These are phyloP conservation scores for Hyles vespertilio DNA, from an alignment of 1,140 invertebrate genomes.

Conservation along the genomic window DNA sequence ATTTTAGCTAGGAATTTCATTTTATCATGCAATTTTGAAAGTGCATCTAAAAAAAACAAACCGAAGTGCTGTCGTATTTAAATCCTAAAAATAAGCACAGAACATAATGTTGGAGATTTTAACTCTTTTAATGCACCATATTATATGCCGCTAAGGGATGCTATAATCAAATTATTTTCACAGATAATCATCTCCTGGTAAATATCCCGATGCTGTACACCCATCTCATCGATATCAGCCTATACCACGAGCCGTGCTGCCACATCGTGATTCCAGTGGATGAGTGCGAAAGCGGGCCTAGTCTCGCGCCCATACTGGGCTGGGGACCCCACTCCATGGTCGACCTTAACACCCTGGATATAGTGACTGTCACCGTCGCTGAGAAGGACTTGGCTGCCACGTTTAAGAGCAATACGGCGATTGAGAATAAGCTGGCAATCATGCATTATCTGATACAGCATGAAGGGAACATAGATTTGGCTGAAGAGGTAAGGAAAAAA, in stretches of 20 bases:
- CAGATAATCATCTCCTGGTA: constrained; percentile 85
- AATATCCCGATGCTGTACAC: constrained; percentile 86
- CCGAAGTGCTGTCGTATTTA: no score
- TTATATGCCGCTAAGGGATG: background rate
- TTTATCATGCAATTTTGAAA: background rate
- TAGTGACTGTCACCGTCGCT: constrained; percentile 80
- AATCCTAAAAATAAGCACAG: no score
- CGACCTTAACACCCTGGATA: constrained; percentile 82
- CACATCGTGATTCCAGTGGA: constrained; percentile 82
- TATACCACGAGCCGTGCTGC: constrained; percentile 86
- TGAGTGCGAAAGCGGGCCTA: constrained; percentile 77
- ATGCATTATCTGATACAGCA: constrained; percentile 88
- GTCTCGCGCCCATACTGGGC: constrained; percentile 79
- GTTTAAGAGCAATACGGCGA: constrained; percentile 79
- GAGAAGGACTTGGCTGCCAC: constrained; percentile 80
- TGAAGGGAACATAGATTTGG: constrained; percentile 81
- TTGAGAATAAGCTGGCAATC: constrained; percentile 84
- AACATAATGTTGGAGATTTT: no score
- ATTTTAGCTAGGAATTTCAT: background rate
- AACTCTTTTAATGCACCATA: background rate
- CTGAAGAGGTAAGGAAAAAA: constrained; percentile 77
- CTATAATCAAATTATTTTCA: constrained; percentile 8
- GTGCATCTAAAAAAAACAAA: no score
- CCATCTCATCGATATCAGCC: constrained; percentile 87
- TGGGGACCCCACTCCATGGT: constrained; percentile 77